Conservation (phyloP, 1,140 invertebrate genomes). For the Macrobrachium rosenbergii region DNA sequence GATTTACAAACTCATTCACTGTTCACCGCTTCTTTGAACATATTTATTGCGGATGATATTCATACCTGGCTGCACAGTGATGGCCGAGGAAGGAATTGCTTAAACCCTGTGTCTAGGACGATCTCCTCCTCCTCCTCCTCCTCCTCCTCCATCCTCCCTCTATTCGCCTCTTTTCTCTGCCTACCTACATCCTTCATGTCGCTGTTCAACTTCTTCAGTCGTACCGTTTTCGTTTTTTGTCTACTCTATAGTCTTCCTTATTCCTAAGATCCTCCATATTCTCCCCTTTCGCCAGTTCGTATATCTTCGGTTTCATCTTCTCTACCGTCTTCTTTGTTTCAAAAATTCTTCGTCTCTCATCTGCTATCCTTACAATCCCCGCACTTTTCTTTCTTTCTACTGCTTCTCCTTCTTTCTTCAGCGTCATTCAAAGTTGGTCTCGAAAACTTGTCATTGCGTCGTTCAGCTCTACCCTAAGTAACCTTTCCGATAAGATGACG, state of each 20-base stretch:
- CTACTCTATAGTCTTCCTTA: neutral
- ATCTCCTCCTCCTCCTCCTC: neutral
- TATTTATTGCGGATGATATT: constrained; percentile 41
- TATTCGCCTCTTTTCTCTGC: neutral
- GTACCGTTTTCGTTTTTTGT: too few relatives aligned
- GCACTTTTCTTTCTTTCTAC: too few relatives aligned
- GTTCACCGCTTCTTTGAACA: constrained; percentile 28
- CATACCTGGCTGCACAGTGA: constrained; percentile 45
- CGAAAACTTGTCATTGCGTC: too few relatives aligned
- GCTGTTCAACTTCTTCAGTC: too few relatives aligned
- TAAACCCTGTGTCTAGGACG: too few relatives aligned
- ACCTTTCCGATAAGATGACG: too few relatives aligned
- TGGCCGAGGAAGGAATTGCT: neutral
- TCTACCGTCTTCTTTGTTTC: too few relatives aligned
- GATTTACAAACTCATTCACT: constrained; percentile 38
- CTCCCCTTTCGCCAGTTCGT: neutral
- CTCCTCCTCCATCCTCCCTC: neutral
- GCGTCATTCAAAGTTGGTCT: too few relatives aligned
- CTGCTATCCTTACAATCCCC: neutral
- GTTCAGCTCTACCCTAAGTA: too few relatives aligned
- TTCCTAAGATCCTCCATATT: neutral
- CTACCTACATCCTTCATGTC: neutral
- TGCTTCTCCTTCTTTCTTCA: too few relatives aligned
- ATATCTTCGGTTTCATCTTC: neutral
- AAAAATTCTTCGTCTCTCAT: neutral